Base-by-base conservation (phyloP, 2,797 vertebrate species). In the Phrynocephalus guinanensis region DNA sequence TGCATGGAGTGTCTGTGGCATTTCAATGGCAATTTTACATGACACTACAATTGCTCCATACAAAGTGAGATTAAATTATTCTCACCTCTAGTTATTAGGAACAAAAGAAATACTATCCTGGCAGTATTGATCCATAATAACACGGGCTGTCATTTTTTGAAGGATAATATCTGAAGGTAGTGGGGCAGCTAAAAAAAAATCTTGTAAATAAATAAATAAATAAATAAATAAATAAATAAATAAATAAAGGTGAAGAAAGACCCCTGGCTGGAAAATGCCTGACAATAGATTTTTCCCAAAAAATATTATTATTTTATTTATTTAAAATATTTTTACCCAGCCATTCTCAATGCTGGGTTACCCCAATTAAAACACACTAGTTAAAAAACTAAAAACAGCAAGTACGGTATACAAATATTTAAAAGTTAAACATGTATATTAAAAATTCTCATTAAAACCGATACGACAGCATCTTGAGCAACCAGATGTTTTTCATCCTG, bases 1-100 rank as follows among this genome's bases (percentile, higher is more conserved):
- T 63, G 60, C 60, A 63, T 63, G 60, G 18, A 63, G 70, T 90
- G 78, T 93, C 44, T 88, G 90, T 87, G 85, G 84, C 91, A 91
- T 93, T 86, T 86, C 16, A 90, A 38, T 79, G 28, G 38, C 78
- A 68, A 28, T 89, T 92, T 89, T 33, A 13, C 52, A 52, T 28
- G 60, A 63, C 44, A 67, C 83, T 86, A 63, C 13, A 9, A 16
- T 60, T 84, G 50, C 70, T 92, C 50, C 60, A 4, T 68, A 30
- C 73, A 83, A 70, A 88, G 56, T 83, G 3, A 22, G 75, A 84
- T n/a, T 82, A 91, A 83, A 33, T 92, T 5, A 91, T 94, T 94
- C 90, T 92, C 93, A 90, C 79, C 33, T 92, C 73, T 79, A 3
- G 28, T 70, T 89, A 83, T 71, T 71, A 56, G 82, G 68, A 89